Evolutionary conservation across 2,888 invertebrate species (phyloP).

Genomic region (Tenthredo mesomela): DNA sequence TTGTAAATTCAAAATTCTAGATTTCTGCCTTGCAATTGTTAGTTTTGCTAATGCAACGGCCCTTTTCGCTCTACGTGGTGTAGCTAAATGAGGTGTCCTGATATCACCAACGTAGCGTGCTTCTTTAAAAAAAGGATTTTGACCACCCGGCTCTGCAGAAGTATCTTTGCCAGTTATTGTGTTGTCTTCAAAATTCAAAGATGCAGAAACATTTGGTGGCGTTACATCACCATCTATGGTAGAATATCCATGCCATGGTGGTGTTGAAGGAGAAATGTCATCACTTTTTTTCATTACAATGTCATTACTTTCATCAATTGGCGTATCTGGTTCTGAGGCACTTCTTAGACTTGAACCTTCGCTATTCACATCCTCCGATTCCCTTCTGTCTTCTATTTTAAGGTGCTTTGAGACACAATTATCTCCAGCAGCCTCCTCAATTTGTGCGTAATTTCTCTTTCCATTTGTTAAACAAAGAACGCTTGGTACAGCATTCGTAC

Average conservation of each 20-base stretch:
- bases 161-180: neutral
- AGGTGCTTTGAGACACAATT: neutral
- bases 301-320: neutral
- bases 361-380: no score
- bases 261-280: neutral
- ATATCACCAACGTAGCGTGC: conserved; percentile 30
- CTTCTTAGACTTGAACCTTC: neutral
- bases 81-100: conserved; percentile 17
- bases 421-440: neutral
- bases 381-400: neutral
- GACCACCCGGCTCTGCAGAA: neutral
- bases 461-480: no score
- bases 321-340: neutral
- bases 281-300: neutral
- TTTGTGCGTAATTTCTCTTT: neutral
- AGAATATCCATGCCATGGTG: neutral
- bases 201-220: neutral
- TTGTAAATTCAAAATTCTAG: neutral
- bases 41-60: conserved; percentile 2
- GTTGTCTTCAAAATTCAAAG: neutral
- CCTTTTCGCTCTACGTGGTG: neutral
- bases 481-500: neutral
- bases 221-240: neutral
- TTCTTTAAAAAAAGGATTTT: conserved; percentile 6
- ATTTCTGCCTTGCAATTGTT: conserved; percentile 17